Conservation (phyloP, 2,797 vertebrate genomes). For the Poliocrania exsul region DNA sequence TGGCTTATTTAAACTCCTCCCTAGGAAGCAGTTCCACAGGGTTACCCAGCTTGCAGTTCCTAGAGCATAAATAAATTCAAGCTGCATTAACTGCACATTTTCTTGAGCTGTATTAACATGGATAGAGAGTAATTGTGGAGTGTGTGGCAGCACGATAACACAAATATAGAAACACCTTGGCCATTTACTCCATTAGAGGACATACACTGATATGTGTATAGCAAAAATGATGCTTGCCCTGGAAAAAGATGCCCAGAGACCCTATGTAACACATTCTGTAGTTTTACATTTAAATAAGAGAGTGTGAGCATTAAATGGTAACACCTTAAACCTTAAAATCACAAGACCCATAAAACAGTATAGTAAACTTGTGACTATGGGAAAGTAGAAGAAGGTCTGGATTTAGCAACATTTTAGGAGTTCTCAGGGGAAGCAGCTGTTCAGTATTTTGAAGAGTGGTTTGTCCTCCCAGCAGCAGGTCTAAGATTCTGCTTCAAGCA, state of each 20-base stretch:
- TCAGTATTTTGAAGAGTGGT: not conserved
- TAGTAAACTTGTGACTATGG: not conserved
- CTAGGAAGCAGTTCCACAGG: not conserved
- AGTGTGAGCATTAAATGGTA: not conserved
- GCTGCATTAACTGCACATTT: not conserved
- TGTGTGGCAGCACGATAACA: not conserved
- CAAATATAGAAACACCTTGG: not conserved
- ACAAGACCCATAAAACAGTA: not conserved
- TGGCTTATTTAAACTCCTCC: constrained; percentile 18
- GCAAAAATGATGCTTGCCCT: not conserved
- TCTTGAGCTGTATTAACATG: not conserved
- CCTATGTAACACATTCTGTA: not conserved
- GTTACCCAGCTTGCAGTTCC: not conserved
- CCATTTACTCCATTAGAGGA: not conserved
- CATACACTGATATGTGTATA: not conserved
- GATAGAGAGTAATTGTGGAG: not conserved
- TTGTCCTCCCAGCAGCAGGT: not conserved
- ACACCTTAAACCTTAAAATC: not conserved
- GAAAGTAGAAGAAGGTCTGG: not conserved
- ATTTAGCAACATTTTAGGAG: not conserved
- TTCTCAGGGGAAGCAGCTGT: not conserved
- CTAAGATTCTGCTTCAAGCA: not conserved
- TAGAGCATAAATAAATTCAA: constrained; percentile 22
- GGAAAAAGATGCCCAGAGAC: not conserved
- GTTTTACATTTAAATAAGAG: not conserved